Base-by-base conservation (phyloP, 1,140 invertebrate genomes). In the Augochlora pura region DNA sequence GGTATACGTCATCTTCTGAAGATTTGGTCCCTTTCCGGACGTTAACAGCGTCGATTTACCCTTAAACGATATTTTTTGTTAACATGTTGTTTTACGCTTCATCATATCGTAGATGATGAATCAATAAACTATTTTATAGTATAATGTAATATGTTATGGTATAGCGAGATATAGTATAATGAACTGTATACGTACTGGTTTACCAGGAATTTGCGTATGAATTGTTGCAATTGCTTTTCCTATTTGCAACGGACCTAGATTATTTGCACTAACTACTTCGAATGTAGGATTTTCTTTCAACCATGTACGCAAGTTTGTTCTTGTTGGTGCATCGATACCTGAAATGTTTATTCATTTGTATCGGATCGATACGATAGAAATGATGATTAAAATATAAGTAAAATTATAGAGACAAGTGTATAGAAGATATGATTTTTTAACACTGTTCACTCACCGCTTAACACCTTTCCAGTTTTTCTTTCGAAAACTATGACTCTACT, bases 201-300 rank as follows among this genome's bases (percentile, higher is more conserved):
- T 86, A 5, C 65, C 81, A 39, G 81, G 39, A 57, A 82, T 72
- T 80, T 75, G 84, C 16, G 87, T 84, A 76, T 90, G 89, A 62
- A 93, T 89, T 21, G 91, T 79, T n/a, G 90, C 82, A 12, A 92
- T 75, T 16, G 83, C 83, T 84, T 91, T 91, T 71, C 93, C 93
- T 59, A 93, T 86, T 82, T 92, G 93, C 87, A 88, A 83, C 64
- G 91, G 92, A 88, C 87, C 94, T 46, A 87, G 88, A 86, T 90
- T 94, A 60, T 94, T 95, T 0, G 96, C 95, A 76, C 95, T 94
- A 1, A 97, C 93, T 1, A 97, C 96, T 93, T 98, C 96, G 92
- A 95, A 98, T 0, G 96, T 96, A 21, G 97, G 97, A 95, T 98
- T 96, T 77, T 96, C 95, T 89, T 96, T 95, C 10, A 99, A 92